Base-by-base conservation (phyloP, 2,113 vertebrate genomes). In the Calcarius ornatus region DNA sequence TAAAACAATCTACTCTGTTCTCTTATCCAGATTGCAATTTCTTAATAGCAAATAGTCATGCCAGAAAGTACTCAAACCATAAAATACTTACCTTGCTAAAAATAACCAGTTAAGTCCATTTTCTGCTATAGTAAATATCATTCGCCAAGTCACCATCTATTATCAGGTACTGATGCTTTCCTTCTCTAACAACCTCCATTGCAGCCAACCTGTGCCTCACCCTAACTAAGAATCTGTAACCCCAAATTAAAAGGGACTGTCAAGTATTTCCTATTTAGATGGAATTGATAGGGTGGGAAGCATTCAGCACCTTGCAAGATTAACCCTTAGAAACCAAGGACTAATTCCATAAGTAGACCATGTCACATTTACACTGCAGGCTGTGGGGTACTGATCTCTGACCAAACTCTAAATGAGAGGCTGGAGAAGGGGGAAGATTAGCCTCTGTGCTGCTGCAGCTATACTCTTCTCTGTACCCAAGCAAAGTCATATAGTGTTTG, bases 61-160 rank as follows among this genome's bases (percentile, higher is more conserved):
- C 33, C 69, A 92, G 72, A 86, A 94, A 94, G 38, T 88, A 64
- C 15, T 78, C 33, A 71, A 86, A 94, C 42, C 77, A 71, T 51
- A 86, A 90, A 96, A 95, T 81, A 84, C 38, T 92, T 81, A 81
- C 24, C 9, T 93, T 84, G 51, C 86, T 86, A 94, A 95, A 93
- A 94, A 92, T 86, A 86, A 5, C 81, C 33, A 6, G 7, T 81
- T 71, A 75, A 81, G 35, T 86, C n/a, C 15, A 53, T 91, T 89
- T 94, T 89, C 51, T 93, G 69, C 80, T 61, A 40, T 64, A 75
- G 30, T 92, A 88, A 92, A 84, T 88, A 78, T 47, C 30, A 94
- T 86, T 89, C 56, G 78, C 72, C 7, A 9, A 57, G 60, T 88
- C 47, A 81, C 65, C 51, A 79, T 92, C 51, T 94, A 71, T 88